These are phyloP conservation scores for Hippoglossus hippoglossus DNA, from an alignment of 2,797 vertebrate species.

Conservation along the genomic window DNA sequence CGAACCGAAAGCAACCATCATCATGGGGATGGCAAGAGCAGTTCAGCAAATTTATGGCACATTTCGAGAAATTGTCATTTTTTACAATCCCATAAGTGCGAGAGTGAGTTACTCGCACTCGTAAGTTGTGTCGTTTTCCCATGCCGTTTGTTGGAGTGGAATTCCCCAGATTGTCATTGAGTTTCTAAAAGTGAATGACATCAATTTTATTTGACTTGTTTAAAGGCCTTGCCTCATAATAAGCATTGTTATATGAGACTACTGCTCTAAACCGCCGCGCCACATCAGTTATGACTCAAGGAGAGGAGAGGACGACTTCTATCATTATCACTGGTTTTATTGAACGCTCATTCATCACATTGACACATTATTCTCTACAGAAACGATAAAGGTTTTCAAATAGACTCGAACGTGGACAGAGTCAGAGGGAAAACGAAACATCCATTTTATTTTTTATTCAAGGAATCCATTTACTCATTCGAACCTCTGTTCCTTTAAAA, in stretches of 20 bases:
- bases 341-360: conserved; percentile 75
- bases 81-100: conserved; percentile 97
- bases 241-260: conserved; percentile 82
- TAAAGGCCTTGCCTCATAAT: conserved; percentile 81
- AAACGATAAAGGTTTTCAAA: conserved; percentile 71
- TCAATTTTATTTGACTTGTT: conserved; percentile 87
- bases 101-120: conserved; percentile 92
- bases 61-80: conserved; percentile 95
- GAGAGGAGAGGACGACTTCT: conserved; percentile 81
- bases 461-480: conserved; percentile 68
- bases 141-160: conserved; percentile 89
- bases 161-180: conserved; percentile 83
- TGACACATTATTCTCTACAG: conserved; percentile 75
- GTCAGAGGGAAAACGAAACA: conserved; percentile 55
- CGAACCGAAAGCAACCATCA: conserved; percentile 90
- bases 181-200: conserved; percentile 82
- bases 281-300: conserved; percentile 80
- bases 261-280: conserved; percentile 63
- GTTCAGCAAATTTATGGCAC: conserved; percentile 94
- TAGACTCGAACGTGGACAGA: conserved; percentile 61
- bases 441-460: conserved; percentile 65
- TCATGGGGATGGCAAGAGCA: conserved; percentile 87
- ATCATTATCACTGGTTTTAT: conserved; percentile 76
- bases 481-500: conserved; percentile 73
- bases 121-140: conserved; percentile 88